phyloP scores from a whole-genome alignment of 2,113 vertebrate species.

The Pseudorhombus dupliciocellatus region DNA sequence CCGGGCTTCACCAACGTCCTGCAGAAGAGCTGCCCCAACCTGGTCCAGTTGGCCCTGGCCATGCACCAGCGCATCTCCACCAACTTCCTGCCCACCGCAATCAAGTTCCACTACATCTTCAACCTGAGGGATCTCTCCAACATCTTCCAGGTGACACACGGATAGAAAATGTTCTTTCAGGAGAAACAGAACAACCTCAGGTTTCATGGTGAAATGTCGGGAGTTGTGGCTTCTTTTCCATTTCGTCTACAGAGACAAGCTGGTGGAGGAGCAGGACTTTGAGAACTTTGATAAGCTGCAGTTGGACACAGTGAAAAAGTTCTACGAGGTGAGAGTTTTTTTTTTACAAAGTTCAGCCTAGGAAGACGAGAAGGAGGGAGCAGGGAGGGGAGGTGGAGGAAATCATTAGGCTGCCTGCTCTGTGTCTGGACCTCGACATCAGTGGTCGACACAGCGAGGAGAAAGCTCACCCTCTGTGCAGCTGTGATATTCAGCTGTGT shows the following conservation, averaged over 20 bases:
- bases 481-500: constrained; percentile 66
- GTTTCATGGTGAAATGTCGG: neutral
- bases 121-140: constrained; percentile 95
- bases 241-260: constrained; percentile 89
- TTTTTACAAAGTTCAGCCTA: constrained; percentile 54
- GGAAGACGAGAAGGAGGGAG: neutral
- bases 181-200: neutral
- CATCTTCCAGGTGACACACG: constrained; percentile 89
- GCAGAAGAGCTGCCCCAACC: constrained; percentile 81
- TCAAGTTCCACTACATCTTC: constrained; percentile 98
- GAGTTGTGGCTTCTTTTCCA: constrained; percentile 19
- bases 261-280: constrained; percentile 87
- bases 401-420: constrained; percentile 66
- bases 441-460: constrained; percentile 59
- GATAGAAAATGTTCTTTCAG: neutral
- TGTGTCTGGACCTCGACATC: constrained; percentile 60
- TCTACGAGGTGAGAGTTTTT: constrained; percentile 85
- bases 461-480: constrained; percentile 58
- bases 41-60: constrained; percentile 85
- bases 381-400: neutral
- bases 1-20: constrained; percentile 80
- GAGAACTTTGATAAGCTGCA: constrained; percentile 89
- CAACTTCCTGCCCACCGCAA: constrained; percentile 89
- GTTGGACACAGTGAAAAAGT: constrained; percentile 85
- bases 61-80: constrained; percentile 87